Base-by-base conservation (phyloP, 2,113 vertebrate genomes). In the Mionectes macconnelli region DNA sequence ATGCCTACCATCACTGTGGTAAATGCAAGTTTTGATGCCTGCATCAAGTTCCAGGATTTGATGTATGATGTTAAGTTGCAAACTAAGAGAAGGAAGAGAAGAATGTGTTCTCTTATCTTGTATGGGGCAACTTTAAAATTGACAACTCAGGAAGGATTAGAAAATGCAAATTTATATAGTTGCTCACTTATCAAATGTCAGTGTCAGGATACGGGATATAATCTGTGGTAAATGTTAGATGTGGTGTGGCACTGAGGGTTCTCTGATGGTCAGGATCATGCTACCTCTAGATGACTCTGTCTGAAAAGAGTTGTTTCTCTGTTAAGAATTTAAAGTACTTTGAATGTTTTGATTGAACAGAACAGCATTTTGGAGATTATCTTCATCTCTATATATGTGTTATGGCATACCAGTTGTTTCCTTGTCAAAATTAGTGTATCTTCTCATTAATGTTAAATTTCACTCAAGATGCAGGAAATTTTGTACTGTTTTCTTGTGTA, bases 191-290 rank as follows among this genome's bases (percentile, higher is more conserved):
- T 60, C 39, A 85, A 83, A 62, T 64, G 44, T 68, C 14, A n/a
- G 19, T 67, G 55, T 73, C 25, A 59, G 55, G 27, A 23, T 66
- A 40, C 8, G 19, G 45, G 25, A 80, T 94, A 28, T 73, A 82
- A 62, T 87, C 37, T 85, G 30, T 33, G 73, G 9, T 62, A 55
- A 56, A 35, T 42, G 10, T 88, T 50, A 45, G 53, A 22, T 63
- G 18, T 23, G 45, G 5, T 1, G 8, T 2, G 8, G 17, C 33
- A 55, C 30, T 52, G 23, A 27, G 13, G 33, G 9, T 87, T 75
- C 37, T 50, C 25, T 31, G 2, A 21, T 55, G 27, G 35, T 83
- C 27, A 70, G 53, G 50, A 47, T 39, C 52, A 14, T 0, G 0
- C 10, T 84, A 64, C 23, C 30, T 85, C 44, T 64, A 55, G 19